Conservation (phyloP, 2,888 invertebrate genomes). For the Heliconius ethilla region DNA sequence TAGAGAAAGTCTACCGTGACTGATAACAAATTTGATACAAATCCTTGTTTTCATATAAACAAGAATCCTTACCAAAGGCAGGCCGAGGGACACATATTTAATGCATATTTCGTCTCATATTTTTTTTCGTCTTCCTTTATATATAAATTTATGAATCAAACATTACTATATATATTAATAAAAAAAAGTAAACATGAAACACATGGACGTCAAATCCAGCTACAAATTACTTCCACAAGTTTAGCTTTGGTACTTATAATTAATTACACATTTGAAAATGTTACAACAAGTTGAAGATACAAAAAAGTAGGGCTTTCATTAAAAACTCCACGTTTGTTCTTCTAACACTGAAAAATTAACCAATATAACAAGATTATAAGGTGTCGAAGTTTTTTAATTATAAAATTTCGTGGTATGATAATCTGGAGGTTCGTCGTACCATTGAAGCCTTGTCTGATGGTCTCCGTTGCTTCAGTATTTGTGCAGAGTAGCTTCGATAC, state of each 20-base stretch:
- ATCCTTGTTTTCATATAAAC: not conserved
- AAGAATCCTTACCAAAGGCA: not conserved
- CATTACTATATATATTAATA: no score
- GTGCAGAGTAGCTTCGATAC: conserved; percentile 54
- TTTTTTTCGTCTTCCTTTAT: no score
- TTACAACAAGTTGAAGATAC: not conserved
- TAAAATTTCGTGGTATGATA: conserved; percentile 4
- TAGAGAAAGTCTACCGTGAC: not conserved
- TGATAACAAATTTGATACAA: conserved; percentile 3
- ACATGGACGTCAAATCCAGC: no score
- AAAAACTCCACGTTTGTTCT: not conserved
- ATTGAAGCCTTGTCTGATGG: conserved; percentile 55
- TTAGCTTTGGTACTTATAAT: no score
- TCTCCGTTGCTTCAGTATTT: conserved; percentile 58
- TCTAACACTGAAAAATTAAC: not conserved
- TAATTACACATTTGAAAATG: no score
- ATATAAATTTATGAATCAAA: no score
- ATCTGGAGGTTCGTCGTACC: conserved; percentile 45
- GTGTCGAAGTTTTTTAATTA: conserved; percentile 14
- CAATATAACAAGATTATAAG: not conserved
- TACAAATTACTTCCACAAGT: no score
- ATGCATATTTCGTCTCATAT: not conserved
- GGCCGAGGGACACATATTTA: not conserved
- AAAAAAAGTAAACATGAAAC: no score
- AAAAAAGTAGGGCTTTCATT: not conserved